Percentiles rank a stretch among this genome's conserved stretches.
Evolutionary conservation across 2,113 vertebrate genomes (phyloP).

Genomic region (Ellobius talpinus): DNA sequence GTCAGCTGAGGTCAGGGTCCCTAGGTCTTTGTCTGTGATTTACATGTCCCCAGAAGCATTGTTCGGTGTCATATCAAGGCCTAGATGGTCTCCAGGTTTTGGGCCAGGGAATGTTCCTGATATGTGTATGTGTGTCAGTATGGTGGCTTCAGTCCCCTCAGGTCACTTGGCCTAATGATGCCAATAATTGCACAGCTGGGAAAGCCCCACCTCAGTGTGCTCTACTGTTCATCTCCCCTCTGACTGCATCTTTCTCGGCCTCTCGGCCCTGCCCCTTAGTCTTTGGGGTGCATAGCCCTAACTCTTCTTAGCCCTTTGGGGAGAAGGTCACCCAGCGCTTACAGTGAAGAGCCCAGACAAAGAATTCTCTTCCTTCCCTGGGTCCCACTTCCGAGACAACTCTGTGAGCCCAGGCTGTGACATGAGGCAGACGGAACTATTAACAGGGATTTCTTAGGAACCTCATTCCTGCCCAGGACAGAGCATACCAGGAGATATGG

Average conservation of each 20-base stretch:
- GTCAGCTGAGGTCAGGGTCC: background rate
- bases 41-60: background rate
- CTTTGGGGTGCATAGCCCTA: background rate
- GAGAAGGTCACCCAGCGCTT: background rate
- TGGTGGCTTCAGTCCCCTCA: background rate
- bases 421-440: background rate
- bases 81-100: background rate
- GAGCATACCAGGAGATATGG: background rate
- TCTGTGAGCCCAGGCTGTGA: background rate
- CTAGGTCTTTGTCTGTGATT: conserved; percentile 16
- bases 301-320: background rate
- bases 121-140: background rate
- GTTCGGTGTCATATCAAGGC: background rate
- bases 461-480: background rate
- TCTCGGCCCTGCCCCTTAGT: background rate
- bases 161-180: background rate
- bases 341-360: background rate
- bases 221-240: background rate
- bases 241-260: background rate
- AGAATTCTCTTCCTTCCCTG: background rate
- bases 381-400: background rate
- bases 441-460: background rate
- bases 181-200: background rate
- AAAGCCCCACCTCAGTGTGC: background rate
- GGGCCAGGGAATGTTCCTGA: background rate